Evolutionary conservation across 2,888 invertebrate genomes (phyloP).

Genomic region (Zhengitettix transpicula): DNA sequence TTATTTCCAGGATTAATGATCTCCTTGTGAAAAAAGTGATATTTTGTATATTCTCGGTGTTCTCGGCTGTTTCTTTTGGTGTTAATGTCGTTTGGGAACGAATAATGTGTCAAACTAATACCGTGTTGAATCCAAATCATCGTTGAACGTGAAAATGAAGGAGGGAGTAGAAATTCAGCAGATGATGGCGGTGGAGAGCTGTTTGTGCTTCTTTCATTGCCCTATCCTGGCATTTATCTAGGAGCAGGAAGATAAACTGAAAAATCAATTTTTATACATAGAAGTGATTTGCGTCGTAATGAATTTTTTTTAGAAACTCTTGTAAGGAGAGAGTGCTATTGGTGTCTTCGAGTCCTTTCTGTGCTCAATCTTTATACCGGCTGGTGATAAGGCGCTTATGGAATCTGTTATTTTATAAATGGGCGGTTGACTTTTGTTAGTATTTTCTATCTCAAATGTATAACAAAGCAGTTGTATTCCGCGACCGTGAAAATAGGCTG

Average conservation of each 20-base stretch:
- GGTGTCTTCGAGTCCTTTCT: slow-evolving; percentile 2
- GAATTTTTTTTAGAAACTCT: slow-evolving; percentile 1
- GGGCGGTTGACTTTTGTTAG: too few relatives aligned
- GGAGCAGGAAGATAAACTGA: slow-evolving; percentile 6
- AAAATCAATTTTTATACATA: not conserved
- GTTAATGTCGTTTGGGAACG: slow-evolving; percentile 1
- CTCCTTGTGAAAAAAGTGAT: slow-evolving; percentile 4
- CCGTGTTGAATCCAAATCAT: slow-evolving; percentile 5
- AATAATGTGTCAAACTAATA: slow-evolving; percentile 9
- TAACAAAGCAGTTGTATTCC: too few relatives aligned
- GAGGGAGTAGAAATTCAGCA: slow-evolving; percentile 13
- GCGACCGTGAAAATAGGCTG: too few relatives aligned
- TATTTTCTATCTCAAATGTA: too few relatives aligned
- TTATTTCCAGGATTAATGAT: slow-evolving; percentile 9
- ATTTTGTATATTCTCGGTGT: not conserved
- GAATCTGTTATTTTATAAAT: too few relatives aligned
- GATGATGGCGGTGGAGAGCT: slow-evolving; percentile 15
- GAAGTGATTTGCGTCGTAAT: slow-evolving; percentile 1
- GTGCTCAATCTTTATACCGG: slow-evolving; percentile 10
- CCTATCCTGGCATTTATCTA: slow-evolving; percentile 13
- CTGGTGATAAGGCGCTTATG: slow-evolving; percentile 5
- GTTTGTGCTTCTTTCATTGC: slow-evolving; percentile 14
- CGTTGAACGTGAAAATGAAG: slow-evolving; percentile 12
- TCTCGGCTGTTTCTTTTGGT: slow-evolving; percentile 1
- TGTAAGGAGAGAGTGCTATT: not conserved